phyloP scores from a whole-genome alignment of 1,140 invertebrate species.

The Plutomurus gul region DNA sequence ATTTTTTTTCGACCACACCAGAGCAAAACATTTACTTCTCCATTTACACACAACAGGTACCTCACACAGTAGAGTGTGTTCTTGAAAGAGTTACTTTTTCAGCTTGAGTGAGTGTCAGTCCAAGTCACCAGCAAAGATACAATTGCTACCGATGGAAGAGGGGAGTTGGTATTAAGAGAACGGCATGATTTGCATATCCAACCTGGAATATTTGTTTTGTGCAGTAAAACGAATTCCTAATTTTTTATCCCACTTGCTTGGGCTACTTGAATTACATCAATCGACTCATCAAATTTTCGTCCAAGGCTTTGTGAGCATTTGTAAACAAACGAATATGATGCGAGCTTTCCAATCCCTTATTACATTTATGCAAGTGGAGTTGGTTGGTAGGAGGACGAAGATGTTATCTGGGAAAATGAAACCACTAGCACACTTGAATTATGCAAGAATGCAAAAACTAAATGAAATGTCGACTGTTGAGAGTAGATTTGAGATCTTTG shows the following conservation, averaged over 20 bases:
- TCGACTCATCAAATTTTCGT: constrained; percentile 16
- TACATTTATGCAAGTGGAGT: not conserved
- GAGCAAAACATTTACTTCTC: not conserved
- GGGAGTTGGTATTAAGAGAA: not conserved
- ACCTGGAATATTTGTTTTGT: constrained; percentile 23
- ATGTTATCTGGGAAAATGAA: constrained; percentile 22
- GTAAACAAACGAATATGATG: constrained; percentile 20
- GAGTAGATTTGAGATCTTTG: too few relatives aligned
- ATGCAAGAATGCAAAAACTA: constrained; percentile 32
- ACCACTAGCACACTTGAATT: constrained; percentile 30
- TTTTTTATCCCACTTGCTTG: constrained; percentile 10
- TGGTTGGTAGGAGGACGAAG: not conserved
- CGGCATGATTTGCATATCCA: constrained; percentile 26
- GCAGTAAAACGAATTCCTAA: constrained; percentile 15
- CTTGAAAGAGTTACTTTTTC: too few relatives aligned
- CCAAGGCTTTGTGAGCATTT: constrained; percentile 9
- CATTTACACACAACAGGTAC: not conserved
- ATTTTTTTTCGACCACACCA: not conserved
- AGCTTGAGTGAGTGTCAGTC: not conserved
- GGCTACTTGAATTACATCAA: constrained; percentile 34
- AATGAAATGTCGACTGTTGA: not conserved
- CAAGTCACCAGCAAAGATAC: not conserved
- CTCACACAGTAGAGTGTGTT: not conserved
- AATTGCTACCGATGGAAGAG: constrained; percentile 13
- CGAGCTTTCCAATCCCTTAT: not conserved